phyloP scores from a whole-genome alignment of 1,140 invertebrate species.

The Drosophila pruinosa region DNA sequence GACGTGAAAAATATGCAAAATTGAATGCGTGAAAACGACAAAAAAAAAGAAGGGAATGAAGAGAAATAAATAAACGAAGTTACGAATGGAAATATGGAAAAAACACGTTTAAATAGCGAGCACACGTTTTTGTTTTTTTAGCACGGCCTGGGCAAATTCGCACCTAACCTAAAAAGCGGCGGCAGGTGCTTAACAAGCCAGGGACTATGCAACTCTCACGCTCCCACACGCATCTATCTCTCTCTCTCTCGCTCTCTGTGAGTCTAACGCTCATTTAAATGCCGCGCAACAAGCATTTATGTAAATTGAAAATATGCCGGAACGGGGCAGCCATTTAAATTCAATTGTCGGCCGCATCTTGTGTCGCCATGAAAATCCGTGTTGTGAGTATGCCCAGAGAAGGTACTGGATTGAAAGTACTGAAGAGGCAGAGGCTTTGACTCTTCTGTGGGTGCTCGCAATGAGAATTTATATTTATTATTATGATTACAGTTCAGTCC shows the following conservation, averaged over 20 bases:
- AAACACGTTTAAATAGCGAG: slow-evolving; percentile 67
- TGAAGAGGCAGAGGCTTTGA: not conserved
- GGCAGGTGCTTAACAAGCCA: slow-evolving; percentile 56
- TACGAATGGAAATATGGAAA: slow-evolving; percentile 67
- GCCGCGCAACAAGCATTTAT: slow-evolving; percentile 77
- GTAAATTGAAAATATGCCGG: slow-evolving; percentile 79
- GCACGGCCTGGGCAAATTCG: slow-evolving; percentile 49
- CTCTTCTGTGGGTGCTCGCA: slow-evolving; percentile 44
- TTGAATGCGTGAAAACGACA: slow-evolving; percentile 59
- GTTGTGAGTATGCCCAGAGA: slow-evolving; percentile 10
- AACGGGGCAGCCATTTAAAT: slow-evolving; percentile 67
- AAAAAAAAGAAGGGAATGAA: slow-evolving; percentile 7
- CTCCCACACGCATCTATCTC: no score
- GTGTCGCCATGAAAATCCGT: slow-evolving; percentile 45
- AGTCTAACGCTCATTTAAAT: slow-evolving; percentile 55
- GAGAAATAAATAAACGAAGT: slow-evolving; percentile 38
- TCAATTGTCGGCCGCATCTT: slow-evolving; percentile 64
- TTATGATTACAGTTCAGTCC: slow-evolving; percentile 57
- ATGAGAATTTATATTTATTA: slow-evolving; percentile 70
- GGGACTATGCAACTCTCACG: not conserved
- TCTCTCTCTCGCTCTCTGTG: not conserved
- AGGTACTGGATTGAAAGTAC: not conserved
- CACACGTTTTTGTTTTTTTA: slow-evolving; percentile 32
- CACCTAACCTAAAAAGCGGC: slow-evolving; percentile 47
- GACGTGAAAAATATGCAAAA: slow-evolving; percentile 64